These are phyloP conservation scores for Pterocles gutturalis DNA, from an alignment of 2,113 vertebrate species.

Conservation along the genomic window DNA sequence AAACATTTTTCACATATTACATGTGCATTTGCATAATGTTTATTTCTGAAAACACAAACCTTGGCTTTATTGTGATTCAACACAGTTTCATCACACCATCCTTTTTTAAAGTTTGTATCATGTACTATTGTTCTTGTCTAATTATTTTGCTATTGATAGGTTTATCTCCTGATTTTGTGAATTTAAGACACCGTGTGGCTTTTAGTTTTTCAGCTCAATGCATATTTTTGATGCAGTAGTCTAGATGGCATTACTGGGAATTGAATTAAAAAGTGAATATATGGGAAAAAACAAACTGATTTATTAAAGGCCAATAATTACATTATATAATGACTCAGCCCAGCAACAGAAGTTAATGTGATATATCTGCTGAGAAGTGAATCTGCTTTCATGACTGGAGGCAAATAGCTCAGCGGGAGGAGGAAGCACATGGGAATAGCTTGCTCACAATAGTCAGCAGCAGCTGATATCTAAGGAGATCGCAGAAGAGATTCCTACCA, in stretches of 20 bases:
- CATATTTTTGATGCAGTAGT: background rate
- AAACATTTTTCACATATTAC: background rate
- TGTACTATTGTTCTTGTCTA: background rate
- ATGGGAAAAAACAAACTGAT: background rate
- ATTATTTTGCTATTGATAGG: background rate
- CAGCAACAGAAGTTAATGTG: background rate
- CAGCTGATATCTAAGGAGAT: background rate
- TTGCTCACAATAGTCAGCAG: background rate
- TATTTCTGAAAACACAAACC: background rate
- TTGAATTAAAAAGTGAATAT: background rate
- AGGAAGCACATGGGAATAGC: background rate
- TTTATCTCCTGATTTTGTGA: background rate
- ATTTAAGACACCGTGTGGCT: background rate
- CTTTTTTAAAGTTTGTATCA: background rate
- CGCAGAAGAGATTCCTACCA: background rate
- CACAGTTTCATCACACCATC: background rate
- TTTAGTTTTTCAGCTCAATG: background rate
- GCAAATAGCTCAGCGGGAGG: background rate
- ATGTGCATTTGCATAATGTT: background rate
- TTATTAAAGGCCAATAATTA: constrained; percentile 1
- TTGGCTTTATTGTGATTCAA: background rate
- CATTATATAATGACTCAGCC: background rate
- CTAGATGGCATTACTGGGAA: background rate
- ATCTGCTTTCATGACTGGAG: constrained; percentile 2
- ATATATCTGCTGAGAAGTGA: background rate